These are phyloP conservation scores for Poecile montanus DNA, from an alignment of 2,797 vertebrate genomes.

Conservation along the genomic window DNA sequence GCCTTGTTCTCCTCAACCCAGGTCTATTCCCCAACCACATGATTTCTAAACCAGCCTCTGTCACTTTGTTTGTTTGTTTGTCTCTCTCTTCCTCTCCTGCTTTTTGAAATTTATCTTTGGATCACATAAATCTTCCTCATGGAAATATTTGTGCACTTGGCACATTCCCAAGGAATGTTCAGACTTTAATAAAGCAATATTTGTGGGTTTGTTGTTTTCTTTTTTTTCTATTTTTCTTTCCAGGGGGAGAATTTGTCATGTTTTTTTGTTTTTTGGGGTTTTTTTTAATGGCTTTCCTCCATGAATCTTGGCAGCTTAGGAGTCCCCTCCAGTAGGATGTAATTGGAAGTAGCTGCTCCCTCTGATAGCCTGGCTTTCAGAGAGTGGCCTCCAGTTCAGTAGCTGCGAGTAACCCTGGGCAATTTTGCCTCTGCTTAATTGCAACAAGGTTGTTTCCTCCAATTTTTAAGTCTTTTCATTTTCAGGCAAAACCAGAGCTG, in stretches of 20 bases:
- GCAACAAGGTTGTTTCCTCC: conserved; percentile 8
- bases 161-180: conserved; percentile 9
- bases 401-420: conserved; percentile 38
- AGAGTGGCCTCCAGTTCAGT: conserved; percentile 39
- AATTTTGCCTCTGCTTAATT: conserved; percentile 41
- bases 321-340: conserved; percentile 52
- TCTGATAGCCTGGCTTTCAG: conserved; percentile 41
- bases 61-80: background rate
- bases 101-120: conserved; percentile 39
- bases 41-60: background rate
- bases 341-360: conserved; percentile 47
- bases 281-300: background rate
- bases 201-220: background rate
- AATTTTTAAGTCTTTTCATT: conserved; percentile 22
- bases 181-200: background rate
- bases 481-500: background rate
- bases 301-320: conserved; percentile 28
- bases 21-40: background rate
- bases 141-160: conserved; percentile 39
- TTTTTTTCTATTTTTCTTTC: background rate
- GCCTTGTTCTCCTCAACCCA: background rate
- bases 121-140: conserved; percentile 23
- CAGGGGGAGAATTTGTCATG: background rate
- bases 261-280: background rate
- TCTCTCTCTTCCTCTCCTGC: background rate